Percentiles rank a stretch among this genome's conserved stretches.
phyloP scores from a whole-genome alignment of 2,797 vertebrate genomes.

The Parauchenoglanis punctatus region DNA sequence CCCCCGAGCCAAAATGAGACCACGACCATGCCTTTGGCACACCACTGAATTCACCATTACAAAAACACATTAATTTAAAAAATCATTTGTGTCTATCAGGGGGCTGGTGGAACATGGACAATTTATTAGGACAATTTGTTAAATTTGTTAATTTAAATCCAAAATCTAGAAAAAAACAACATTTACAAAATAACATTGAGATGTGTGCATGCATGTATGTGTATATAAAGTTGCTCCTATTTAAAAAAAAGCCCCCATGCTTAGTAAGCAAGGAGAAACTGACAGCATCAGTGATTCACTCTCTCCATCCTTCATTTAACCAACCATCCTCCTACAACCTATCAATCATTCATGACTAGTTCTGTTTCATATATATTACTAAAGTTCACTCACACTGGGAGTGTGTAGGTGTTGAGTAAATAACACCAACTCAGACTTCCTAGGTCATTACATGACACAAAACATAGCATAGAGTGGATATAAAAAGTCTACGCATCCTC shows the following conservation, averaged over 20 bases:
- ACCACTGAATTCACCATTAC: constrained; percentile 66
- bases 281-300: constrained; percentile 2
- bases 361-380: constrained; percentile 55
- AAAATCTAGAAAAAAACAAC: background rate
- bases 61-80: constrained; percentile 15
- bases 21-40: constrained; percentile 76
- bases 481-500: background rate
- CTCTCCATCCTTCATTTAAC: constrained; percentile 29
- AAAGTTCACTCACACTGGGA: constrained; percentile 39
- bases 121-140: background rate
- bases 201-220: background rate
- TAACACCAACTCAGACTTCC: background rate
- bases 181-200: background rate
- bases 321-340: constrained; percentile 7
- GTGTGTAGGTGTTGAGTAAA: constrained; percentile 2
- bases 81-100: background rate
- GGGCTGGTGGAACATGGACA: background rate
- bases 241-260: background rate
- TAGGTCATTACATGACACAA: background rate
- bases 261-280: background rate
- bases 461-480: background rate
- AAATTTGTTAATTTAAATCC: background rate
- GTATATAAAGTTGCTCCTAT: background rate
- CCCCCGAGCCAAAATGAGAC: constrained; percentile 79
- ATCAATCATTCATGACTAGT: constrained; percentile 52